A percentile compares a stretch with the other conserved stretches of the same genome.
phyloP scores from a whole-genome alignment of 2,797 vertebrate species.

The Coreius guichenoti region DNA sequence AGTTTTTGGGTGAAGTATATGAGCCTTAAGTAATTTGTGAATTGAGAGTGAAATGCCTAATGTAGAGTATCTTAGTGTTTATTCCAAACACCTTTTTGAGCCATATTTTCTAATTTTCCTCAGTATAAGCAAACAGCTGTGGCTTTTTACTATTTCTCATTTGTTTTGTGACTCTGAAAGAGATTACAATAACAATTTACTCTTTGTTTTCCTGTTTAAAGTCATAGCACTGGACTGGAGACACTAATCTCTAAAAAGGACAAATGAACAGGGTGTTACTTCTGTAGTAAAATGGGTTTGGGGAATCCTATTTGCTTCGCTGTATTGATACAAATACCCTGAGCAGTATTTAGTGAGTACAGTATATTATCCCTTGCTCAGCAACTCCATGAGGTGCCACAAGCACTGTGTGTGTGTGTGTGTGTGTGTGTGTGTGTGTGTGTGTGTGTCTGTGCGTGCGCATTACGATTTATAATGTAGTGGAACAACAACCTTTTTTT shows the following conservation, averaged over 20 bases:
- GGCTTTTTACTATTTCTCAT: neutral
- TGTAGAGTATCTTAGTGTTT: neutral
- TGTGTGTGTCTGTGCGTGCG: slow-evolving; percentile 33
- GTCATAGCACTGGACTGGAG: slow-evolving; percentile 79
- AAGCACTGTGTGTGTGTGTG: slow-evolving; percentile 48
- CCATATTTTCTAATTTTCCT: slow-evolving; percentile 38
- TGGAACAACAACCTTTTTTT: neutral
- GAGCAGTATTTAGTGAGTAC: slow-evolving; percentile 80
- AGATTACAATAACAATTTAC: slow-evolving; percentile 9
- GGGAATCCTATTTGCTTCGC: slow-evolving; percentile 59
- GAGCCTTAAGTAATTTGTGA: slow-evolving; percentile 41
- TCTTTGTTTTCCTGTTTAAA: slow-evolving; percentile 58
- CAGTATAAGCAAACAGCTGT: neutral
- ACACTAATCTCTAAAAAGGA: slow-evolving; percentile 65
- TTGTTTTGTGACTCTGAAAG: slow-evolving; percentile 28
- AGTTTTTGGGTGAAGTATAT: slow-evolving; percentile 2
- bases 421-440: slow-evolving; percentile 38
- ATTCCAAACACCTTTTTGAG: slow-evolving; percentile 41
- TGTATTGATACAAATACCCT: slow-evolving; percentile 75
- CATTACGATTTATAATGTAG: neutral
- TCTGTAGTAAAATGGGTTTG: slow-evolving; percentile 50
- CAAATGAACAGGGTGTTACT: slow-evolving; percentile 54
- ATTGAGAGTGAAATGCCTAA: slow-evolving; percentile 11
- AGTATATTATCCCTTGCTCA: slow-evolving; percentile 62
- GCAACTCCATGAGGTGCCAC: slow-evolving; percentile 45